phyloP scores from a whole-genome alignment of 2,888 invertebrate species.

The Osmoderma eremita region DNA sequence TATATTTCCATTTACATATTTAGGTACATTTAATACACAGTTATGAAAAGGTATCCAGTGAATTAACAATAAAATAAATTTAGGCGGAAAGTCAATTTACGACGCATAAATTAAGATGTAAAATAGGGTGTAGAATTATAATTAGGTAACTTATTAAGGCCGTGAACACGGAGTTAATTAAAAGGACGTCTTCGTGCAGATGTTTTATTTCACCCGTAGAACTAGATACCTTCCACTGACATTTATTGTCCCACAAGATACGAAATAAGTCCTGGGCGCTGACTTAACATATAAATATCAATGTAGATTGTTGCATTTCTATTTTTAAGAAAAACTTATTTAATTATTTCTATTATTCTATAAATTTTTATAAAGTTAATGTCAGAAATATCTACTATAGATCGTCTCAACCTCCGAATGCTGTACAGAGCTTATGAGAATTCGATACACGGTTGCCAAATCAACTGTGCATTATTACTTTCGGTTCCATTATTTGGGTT shows the following conservation, averaged over 20 bases:
- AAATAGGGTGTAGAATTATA: conserved; percentile 28
- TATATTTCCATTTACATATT: conserved; percentile 19
- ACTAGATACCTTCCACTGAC: not conserved
- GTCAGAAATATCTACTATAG: too few species aligned
- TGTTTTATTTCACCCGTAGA: conserved; percentile 26
- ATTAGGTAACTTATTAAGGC: conserved; percentile 26
- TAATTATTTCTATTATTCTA: too few species aligned
- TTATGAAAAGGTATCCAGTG: conserved; percentile 7
- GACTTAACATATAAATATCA: too few species aligned
- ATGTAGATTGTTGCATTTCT: too few species aligned
- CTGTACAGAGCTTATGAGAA: too few species aligned
- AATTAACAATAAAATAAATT: conserved; percentile 31
- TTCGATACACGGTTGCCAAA: too few species aligned
- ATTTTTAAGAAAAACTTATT: too few species aligned
- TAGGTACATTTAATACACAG: conserved; percentile 18
- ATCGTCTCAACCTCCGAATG: too few species aligned
- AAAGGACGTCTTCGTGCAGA: not conserved
- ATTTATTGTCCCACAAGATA: conserved; percentile 12
- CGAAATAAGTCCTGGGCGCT: too few species aligned
- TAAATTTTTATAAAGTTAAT: too few species aligned
- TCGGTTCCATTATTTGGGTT: too few species aligned
- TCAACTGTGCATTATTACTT: too few species aligned
- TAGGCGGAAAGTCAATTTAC: conserved; percentile 18
- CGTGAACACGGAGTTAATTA: conserved; percentile 30
- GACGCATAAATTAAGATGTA: conserved; percentile 33